Evolutionary conservation across 2,888 invertebrate genomes (phyloP).

Genomic region (Lasioglossum zephyrum): DNA sequence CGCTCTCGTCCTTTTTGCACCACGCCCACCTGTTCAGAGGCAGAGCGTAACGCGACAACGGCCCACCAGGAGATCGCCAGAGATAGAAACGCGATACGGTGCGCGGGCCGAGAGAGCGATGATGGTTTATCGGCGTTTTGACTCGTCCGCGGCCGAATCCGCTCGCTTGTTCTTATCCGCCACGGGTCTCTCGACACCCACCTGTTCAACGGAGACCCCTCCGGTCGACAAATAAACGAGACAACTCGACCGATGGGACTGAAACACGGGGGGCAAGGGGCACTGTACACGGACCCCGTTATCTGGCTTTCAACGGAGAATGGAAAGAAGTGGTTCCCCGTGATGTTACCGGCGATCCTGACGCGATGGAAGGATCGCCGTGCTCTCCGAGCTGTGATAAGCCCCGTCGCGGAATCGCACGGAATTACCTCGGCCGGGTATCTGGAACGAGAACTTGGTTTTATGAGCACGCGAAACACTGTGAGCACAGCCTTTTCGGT

Average conservation of each 20-base stretch:
- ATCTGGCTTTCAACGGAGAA: constrained; percentile 49
- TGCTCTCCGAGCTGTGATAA: constrained; percentile 43
- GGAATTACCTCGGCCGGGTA: constrained; percentile 48
- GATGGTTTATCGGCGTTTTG: constrained; percentile 61
- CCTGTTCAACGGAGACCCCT: constrained; percentile 55
- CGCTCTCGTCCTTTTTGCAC: not conserved
- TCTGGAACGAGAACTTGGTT: constrained; percentile 51
- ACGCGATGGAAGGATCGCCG: constrained; percentile 42
- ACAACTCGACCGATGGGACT: constrained; percentile 17
- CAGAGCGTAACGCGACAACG: constrained; percentile 47
- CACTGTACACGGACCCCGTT: constrained; percentile 40
- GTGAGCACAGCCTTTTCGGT: constrained; percentile 21
- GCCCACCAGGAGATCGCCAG: constrained; percentile 56
- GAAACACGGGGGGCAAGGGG: constrained; percentile 6
- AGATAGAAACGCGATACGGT: constrained; percentile 64
- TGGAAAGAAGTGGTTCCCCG: constrained; percentile 45
- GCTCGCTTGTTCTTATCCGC: constrained; percentile 46
- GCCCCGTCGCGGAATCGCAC: constrained; percentile 45
- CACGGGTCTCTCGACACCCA: constrained; percentile 54
- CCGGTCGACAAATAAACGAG: constrained; percentile 36
- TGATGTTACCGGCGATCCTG: constrained; percentile 32
- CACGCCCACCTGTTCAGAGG: constrained; percentile 58
- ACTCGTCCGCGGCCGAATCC: constrained; percentile 33
- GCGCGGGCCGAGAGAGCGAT: constrained; percentile 36
- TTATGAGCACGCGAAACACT: constrained; percentile 43